Conservation (phyloP, 2,888 invertebrate species). For the Exephanes ischioxanthus region DNA sequence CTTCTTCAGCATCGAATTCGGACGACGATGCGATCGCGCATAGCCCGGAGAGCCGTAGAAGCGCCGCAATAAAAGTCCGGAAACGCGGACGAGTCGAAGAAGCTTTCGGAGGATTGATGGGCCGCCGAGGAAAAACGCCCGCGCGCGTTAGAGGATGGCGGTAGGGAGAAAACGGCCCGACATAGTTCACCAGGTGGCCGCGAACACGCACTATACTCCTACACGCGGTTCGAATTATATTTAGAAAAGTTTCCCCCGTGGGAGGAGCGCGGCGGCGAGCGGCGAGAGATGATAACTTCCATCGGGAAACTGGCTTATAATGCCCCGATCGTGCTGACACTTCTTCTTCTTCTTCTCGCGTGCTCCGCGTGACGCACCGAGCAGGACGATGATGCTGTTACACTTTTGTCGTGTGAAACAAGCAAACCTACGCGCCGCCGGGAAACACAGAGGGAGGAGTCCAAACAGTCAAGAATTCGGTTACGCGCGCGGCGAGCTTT, state of each 20-base stretch:
- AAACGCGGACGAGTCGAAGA: constrained; percentile 13
- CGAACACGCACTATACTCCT: constrained; percentile 54
- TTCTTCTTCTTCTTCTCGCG: constrained; percentile 5
- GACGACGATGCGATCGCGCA: neutral
- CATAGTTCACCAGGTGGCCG: constrained; percentile 67
- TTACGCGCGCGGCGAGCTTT: constrained; percentile 38
- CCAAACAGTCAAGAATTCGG: constrained; percentile 41
- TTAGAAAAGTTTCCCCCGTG: constrained; percentile 52
- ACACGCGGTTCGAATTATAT: constrained; percentile 63
- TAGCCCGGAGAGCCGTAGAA: neutral
- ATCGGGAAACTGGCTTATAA: constrained; percentile 44
- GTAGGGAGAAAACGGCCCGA: constrained; percentile 41
- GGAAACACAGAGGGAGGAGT: neutral
- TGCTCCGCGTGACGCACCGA: constrained; percentile 14
- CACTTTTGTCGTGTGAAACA: constrained; percentile 38
- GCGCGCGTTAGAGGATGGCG: constrained; percentile 1
- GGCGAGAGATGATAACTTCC: constrained; percentile 45
- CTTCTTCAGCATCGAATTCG: neutral
- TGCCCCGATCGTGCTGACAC: constrained; percentile 7
- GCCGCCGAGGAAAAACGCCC: neutral
- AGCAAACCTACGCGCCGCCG: constrained; percentile 3
- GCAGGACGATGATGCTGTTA: constrained; percentile 30
- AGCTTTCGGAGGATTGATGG: constrained; percentile 5
- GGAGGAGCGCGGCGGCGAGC: neutral
- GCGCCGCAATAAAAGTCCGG: constrained; percentile 17